These are phyloP conservation scores for Ceratitis capitata DNA, from an alignment of 1,140 invertebrate species.

Conservation along the genomic window DNA sequence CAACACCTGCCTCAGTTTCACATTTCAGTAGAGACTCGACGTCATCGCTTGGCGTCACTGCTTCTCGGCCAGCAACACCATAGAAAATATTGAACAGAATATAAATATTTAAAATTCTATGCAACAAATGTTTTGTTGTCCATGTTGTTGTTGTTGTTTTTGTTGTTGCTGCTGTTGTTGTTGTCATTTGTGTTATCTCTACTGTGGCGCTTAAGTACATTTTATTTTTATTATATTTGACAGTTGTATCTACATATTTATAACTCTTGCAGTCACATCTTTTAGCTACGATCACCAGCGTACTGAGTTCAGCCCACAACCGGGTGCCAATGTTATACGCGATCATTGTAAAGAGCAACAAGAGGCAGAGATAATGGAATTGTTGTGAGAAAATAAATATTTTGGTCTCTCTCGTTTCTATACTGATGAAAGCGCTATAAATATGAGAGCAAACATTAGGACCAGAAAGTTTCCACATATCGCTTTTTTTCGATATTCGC, in stretches of 20 bases:
- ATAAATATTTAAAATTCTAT: background rate
- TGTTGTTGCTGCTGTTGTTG: background rate
- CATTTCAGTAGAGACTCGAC: background rate
- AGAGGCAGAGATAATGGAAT: no score
- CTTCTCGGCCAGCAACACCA: background rate
- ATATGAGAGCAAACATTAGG: no score
- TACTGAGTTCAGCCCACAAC: background rate
- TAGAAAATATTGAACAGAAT: background rate
- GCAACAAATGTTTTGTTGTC: background rate
- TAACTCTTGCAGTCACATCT: background rate
- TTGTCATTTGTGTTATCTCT: background rate
- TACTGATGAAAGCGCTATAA: background rate
- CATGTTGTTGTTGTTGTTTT: background rate
- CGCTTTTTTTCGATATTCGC: no score
- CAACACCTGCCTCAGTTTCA: background rate
- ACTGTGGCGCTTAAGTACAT: background rate
- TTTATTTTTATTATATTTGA: no score
- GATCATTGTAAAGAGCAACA: background rate
- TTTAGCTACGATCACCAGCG: background rate
- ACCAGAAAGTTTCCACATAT: no score
- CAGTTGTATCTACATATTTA: background rate
- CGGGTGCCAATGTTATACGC: background rate
- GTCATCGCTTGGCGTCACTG: background rate
- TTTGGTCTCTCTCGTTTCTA: no score
- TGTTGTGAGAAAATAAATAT: no score